Base-by-base conservation (phyloP, 2,888 invertebrate genomes). In the Orthosia cruda region DNA sequence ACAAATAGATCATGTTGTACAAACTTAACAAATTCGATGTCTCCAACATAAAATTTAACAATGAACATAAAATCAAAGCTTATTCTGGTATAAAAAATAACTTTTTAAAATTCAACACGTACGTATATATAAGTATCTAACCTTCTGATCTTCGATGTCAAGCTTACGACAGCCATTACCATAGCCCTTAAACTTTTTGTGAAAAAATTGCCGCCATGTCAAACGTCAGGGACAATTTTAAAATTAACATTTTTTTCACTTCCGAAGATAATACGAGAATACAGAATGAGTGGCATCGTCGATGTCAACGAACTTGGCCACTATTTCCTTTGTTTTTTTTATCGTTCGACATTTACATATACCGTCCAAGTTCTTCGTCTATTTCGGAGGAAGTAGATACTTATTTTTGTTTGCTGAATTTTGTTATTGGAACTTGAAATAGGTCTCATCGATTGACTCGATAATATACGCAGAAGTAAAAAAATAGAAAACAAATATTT, bases 291-390 rank as follows among this genome's bases (percentile, higher is more conserved):
- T 74, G 62, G 4, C 75, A 63, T 50, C 26, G 77, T 50, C 45
- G 57, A 77, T 77, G 84, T 80, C 87, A 80, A 77, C 47, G 77
- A 85, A 81, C 85, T 76, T 66, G n/a, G 52, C 45, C 45, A 76
- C 70, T 65, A 76, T 73, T 72, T 85, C 81, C 83, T 87, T 87
- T 83, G 76, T 73, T 76, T 77, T 84, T n/a, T 82, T 82, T 83
- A 69, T 77, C 54, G 69, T 70, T 54, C 23, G 16, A 20, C 55
- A 75, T 80, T 85, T 62, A 75, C 71, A 79, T 84, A 71, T 58
- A 62, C 58, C 54, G 47, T 65, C 16, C 18, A 61, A 67, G 57
- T 71, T 52, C 13, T 50, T n/a, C 18, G 32, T 55, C 70, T 61
- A 71, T 81, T 73, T 61, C 70, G 45, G 49, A 61, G 70, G 58